Conservation (phyloP, 2,888 invertebrate species). For the Linyphia triangularis region DNA sequence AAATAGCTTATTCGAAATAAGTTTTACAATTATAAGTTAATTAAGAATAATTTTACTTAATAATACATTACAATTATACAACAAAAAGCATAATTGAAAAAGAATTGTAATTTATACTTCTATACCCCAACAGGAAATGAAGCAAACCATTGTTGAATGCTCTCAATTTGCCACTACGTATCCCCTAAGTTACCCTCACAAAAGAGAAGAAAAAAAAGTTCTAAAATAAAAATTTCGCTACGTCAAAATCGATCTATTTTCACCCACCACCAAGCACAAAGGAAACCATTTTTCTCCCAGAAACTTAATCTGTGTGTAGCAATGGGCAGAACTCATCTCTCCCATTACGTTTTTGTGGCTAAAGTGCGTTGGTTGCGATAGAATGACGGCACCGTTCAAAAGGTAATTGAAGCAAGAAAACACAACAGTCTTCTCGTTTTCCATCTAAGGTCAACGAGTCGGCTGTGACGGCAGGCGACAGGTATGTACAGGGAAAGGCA, state of each 20-base stretch:
- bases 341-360: background rate
- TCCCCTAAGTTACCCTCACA: background rate
- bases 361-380: constrained; percentile 37
- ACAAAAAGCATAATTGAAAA: too few relatives aligned
- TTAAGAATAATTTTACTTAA: too few relatives aligned
- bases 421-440: constrained; percentile 4
- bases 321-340: background rate
- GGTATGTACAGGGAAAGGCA: background rate
- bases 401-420: constrained; percentile 40
- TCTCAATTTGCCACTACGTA: too few relatives aligned
- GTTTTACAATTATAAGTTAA: too few relatives aligned
- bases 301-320: background rate
- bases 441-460: constrained; percentile 49
- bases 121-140: too few relatives aligned
- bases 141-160: too few relatives aligned
- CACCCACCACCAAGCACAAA: constrained; percentile 2
- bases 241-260: background rate
- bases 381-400: constrained; percentile 31
- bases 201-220: too few relatives aligned
- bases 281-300: background rate
- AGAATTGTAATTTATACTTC: too few relatives aligned
- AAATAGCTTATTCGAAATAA: too few relatives aligned
- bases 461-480: constrained; percentile 18
- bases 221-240: background rate
- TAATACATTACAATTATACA: too few relatives aligned